These are phyloP conservation scores for Sinelater perroti DNA, from an alignment of 2,888 invertebrate genomes.

Conservation along the genomic window DNA sequence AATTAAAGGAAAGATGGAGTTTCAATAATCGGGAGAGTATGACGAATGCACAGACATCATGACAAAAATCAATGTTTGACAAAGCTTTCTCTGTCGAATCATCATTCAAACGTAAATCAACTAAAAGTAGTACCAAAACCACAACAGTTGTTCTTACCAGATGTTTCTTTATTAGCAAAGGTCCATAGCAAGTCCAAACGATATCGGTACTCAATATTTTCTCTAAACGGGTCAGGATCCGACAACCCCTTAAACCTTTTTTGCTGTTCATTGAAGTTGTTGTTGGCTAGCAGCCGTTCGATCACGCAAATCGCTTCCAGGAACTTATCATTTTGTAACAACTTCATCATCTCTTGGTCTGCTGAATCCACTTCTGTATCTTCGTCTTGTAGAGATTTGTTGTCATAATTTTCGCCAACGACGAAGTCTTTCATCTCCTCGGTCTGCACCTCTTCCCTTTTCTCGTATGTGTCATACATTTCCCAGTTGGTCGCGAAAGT, in stretches of 20 bases:
- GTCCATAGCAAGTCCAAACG: constrained; percentile 74
- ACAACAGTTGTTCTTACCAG: constrained; percentile 44
- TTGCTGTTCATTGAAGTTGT: constrained; percentile 72
- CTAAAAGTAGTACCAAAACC: no score
- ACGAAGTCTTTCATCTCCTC: constrained; percentile 52
- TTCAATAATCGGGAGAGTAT: no score
- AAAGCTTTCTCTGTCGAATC: no score
- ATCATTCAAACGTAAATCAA: no score
- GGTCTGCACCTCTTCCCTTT: constrained; percentile 50
- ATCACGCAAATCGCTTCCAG: constrained; percentile 71
- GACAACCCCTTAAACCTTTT: constrained; percentile 74
- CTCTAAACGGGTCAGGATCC: constrained; percentile 68
- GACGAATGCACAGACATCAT: no score
- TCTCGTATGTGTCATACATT: constrained; percentile 75
- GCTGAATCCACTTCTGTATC: constrained; percentile 43
- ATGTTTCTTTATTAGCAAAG: constrained; percentile 64
- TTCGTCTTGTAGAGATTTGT: no score
- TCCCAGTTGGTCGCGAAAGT: constrained; percentile 80
- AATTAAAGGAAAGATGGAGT: no score
- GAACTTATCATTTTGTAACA: constrained; percentile 61
- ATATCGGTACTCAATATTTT: constrained; percentile 73
- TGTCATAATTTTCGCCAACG: no score
- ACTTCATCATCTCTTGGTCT: constrained; percentile 55
- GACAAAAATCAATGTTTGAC: no score
- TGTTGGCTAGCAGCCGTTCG: constrained; percentile 77